Base-by-base conservation (phyloP, 2,888 invertebrate genomes). In the Smittia aterrima region DNA sequence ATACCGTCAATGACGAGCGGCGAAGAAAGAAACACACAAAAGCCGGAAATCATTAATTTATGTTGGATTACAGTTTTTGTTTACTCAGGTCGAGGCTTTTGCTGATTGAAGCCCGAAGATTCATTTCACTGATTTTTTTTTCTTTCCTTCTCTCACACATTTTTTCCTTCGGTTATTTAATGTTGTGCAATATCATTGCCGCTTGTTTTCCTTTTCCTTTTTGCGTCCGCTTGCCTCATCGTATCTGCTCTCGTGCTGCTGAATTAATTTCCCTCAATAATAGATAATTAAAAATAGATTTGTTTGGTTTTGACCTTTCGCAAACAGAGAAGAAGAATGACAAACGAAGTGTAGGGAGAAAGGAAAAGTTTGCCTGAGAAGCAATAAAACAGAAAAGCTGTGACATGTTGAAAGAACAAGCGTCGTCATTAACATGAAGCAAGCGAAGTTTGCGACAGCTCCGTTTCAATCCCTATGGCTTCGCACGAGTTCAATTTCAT, bases 211-310 rank as follows among this genome's bases (percentile, higher is more conserved):
- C 47, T 53, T 41, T 7, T 70, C n/a, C 53, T 68, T 22, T 20
- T 11, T 2, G 3, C 11, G 47, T 6, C 2, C 47, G 47, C n/a
- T 47, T 58, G 58, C 47, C 11, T 11, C n/a, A 47, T 6, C 32
- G 58, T 22, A 22, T 58, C 58, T 64, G n/a, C 13, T 64, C 16
- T 25, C 64, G 27, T 58, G 64, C n/a, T 25, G 47, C 22, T 18
- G 70, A 70, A 70, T 70, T 70, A 70, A 70, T 54, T 70, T 67
- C 70, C 54, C 41, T 54, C 70, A 70, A 70, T 70, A 70, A 54
- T 27, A 70, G 70, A 70, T 70, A 70, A 70, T 70, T 70, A 70
- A 70, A 70, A 70, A 70, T 54, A 70, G 70, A 70, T 70, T 70
- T 54, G 20, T 70, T 54, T 54, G 16, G 53, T 54, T 54, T 53